Evolutionary conservation across 2,888 invertebrate genomes (phyloP), one percentile per base, ranked within the genome.

Genomic region (Syritta pipiens): DNA sequence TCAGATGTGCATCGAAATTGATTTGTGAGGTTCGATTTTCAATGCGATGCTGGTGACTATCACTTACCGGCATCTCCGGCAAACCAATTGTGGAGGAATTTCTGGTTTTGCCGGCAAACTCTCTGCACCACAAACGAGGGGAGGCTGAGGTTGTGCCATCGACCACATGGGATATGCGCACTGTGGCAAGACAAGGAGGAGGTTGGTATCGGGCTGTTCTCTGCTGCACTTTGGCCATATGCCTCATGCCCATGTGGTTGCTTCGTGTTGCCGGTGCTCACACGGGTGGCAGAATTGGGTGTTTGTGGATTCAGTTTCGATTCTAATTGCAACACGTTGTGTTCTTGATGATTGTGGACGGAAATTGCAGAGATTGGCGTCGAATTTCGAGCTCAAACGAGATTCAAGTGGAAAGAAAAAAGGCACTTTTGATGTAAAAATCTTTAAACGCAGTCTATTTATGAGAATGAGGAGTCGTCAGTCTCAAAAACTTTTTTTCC

Each of bases 21-120:
- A 32, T 44, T 53, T 53, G 44, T 46, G 60, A 69, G 69, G 51
- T n/a, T 62, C 53, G 71, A 48, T 30, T 63, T 72, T 72, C 32
- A 72, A 72, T 72, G 48, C 12, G 10, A 40, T n/a, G 19, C n/a
- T 4, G 35, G 26, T 60, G 9, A 42, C 44, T 30, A 68, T 57
- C 40, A 32, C n/a, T 35, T 46, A 22, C 55, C 48, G 69, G 60
- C 60, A 51, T 69, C 32, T 68, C 49, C 26, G 40, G 14, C n/a
- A n/a, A 37, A 35, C 60, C 69, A 35, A 51, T 60, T 60, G 22
- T 59, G 17, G 44, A 51, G 42, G 51, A 69, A 60, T 69, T 60
- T 60, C 60, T 44, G 3, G 59, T 35, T 59, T 49, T 19, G 22
- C 48, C n/a, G n/a, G n/a, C n/a, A n/a, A n/a, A n/a, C n/a, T n/a